Conservation (phyloP, 2,888 invertebrate genomes). For the Schrankia costaestrigalis region DNA sequence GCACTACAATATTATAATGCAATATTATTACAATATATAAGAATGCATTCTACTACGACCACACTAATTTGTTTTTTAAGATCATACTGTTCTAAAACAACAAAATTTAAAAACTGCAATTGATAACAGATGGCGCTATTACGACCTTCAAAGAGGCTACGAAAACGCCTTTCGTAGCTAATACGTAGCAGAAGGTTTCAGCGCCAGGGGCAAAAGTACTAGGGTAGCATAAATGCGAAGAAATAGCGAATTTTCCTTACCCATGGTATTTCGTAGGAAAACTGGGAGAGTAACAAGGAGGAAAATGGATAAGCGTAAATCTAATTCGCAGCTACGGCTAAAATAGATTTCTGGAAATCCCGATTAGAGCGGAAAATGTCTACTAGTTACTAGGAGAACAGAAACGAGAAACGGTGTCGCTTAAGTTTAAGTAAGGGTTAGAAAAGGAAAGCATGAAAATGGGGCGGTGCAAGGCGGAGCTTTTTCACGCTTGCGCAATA, state of each 20-base stretch:
- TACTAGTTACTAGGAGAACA: conserved; percentile 68
- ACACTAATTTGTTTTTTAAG: too few relatives aligned
- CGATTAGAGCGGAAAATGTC: conserved; percentile 81
- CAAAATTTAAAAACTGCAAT: too few relatives aligned
- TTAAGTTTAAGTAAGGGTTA: conserved; percentile 33
- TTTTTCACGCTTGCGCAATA: conserved; percentile 34
- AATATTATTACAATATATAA: too few relatives aligned
- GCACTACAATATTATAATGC: too few relatives aligned
- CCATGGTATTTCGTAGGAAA: conserved; percentile 5
- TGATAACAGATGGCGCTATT: conserved; percentile 1
- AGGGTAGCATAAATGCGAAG: conserved; percentile 7
- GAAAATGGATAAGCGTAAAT: conserved; percentile 50
- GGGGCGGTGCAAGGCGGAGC: conserved; percentile 42
- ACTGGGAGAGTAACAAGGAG: conserved; percentile 7
- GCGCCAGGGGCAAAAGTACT: neutral
- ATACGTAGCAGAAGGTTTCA: conserved; percentile 11
- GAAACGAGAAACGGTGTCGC: conserved; percentile 21
- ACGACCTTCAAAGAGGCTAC: too few relatives aligned
- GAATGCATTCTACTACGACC: too few relatives aligned
- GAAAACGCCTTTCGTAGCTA: neutral
- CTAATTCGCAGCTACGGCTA: conserved; percentile 60
- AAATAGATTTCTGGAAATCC: conserved; percentile 72
- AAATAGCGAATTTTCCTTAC: neutral
- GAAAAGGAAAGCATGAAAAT: conserved; percentile 47
- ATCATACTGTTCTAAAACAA: too few relatives aligned